These are phyloP conservation scores for Cryptotis parvus DNA, from an alignment of 2,113 vertebrate species.

Conservation along the genomic window DNA sequence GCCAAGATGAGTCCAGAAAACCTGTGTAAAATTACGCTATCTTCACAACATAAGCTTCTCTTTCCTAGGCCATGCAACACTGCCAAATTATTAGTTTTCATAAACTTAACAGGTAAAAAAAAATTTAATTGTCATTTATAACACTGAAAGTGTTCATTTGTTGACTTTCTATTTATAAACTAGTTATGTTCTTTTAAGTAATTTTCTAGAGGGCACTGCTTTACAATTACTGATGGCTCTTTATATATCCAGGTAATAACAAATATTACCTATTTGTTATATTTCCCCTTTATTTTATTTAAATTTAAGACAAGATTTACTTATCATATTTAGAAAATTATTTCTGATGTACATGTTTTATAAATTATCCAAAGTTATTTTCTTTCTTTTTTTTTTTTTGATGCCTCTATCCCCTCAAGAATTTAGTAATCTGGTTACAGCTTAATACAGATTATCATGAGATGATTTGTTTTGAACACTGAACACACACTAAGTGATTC, in stretches of 20 bases:
- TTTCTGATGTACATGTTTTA: slow-evolving; percentile 26
- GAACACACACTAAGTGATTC: slow-evolving; percentile 56
- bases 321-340: slow-evolving; percentile 53
- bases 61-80: neutral
- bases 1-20: slow-evolving; percentile 10
- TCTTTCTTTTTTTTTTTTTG: neutral
- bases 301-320: slow-evolving; percentile 5
- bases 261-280: slow-evolving; percentile 54
- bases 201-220: slow-evolving; percentile 46
- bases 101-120: slow-evolving; percentile 34
- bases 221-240: slow-evolving; percentile 46
- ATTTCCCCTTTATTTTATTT: slow-evolving; percentile 42
- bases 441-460: slow-evolving; percentile 26
- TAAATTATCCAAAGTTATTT: slow-evolving; percentile 7
- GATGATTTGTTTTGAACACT: slow-evolving; percentile 54
- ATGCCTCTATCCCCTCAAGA: neutral
- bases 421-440: slow-evolving; percentile 31
- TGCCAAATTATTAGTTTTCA: slow-evolving; percentile 54
- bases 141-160: slow-evolving; percentile 53
- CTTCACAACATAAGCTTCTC: neutral
- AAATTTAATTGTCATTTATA: slow-evolving; percentile 43
- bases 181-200: slow-evolving; percentile 36
- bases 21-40: neutral
- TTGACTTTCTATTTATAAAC: slow-evolving; percentile 12
- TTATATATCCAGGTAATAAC: slow-evolving; percentile 54